Evolutionary conservation across 2,797 vertebrate genomes (phyloP), one percentile per base, ranked within the genome.

Genomic region (Allobates femoralis): DNA sequence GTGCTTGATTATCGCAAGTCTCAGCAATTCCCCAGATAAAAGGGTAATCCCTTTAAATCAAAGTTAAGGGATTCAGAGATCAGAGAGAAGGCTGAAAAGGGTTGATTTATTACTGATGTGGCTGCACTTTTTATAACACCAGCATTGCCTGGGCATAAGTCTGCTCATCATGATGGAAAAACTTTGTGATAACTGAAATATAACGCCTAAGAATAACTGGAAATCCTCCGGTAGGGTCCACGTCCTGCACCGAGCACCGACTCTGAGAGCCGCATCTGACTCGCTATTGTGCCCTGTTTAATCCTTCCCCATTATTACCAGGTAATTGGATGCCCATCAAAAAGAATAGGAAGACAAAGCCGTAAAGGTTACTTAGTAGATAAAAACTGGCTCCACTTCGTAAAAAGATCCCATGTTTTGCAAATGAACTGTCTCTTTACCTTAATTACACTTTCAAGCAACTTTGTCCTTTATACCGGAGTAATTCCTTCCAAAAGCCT

Each of bases 361-460:
- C 26, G 73, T 66, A 86, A 87, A 92, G 92, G 90, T 89, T 92
- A 91, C 90, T 92, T 93, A 92, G 92, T 87, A 93, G 92, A 93
- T 92, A 93, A 92, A 92, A 93, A 90, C 93, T 90, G 91, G 89
- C 92, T 92, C 91, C 90, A 79, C 88, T 90, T 89, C 88, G 93
- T 91, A 93, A 93, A 92, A 91, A 90, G 92, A 94, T 90, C 92
- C 85, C 41, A 78, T 89, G 89, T 91, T 81, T 73, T 84, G 86
- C 81, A 82, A 89, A 87, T 1, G 58, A 89, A 89, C 83, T 87
- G 90, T 91, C 91, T 89, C 87, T 90, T 91, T 89, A 90, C 88
- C 89, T 91, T 92, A 92, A 93, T 92, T 92, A 90, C 83, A 85
- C 79, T 86, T 88, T 88, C 86, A 91, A 91, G 90, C 90, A 90